Base-by-base conservation (phyloP, 2,888 invertebrate genomes). In the Phortica okadai region DNA sequence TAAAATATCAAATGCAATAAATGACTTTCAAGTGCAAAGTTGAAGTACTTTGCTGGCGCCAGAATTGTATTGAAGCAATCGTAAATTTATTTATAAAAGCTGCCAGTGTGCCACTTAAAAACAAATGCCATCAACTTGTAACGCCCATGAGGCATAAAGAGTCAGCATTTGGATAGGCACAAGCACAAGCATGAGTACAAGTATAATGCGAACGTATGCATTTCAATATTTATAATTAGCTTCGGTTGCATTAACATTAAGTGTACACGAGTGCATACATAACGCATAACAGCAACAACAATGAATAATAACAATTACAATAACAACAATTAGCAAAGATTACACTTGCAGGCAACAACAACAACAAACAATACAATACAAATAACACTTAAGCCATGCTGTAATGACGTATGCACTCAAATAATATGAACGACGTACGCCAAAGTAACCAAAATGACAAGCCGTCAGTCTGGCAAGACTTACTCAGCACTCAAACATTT, bases 251-350 rank as follows among this genome's bases (percentile, higher is more conserved):
- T 69, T 44, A 45, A 58, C 67, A 44, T 67, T 41, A 59, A 73
- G 64, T 54, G 50, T 6, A 59, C 25, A 66, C 42, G 33, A 33
- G 33, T 33, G 4, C 33, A 33, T 33, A 33, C 33, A 33, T 33
- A 33, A 33, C 33, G 33, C 33, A 33, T 1, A 33, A 33, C 33
- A 33, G n/a, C 56, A 76, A 75, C 33, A 74, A 56, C 64, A 74
- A 44, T 54, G 21, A 21, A 25, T 59, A 76, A 75, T 33, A 74
- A 56, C 64, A 74, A 44, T 54, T 72, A 59, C 41, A 21, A 33
- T 25, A 73, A 73, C 62, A 75, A 77, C 64, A 77, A 74, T 75
- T 75, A 70, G 70, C 33, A 58, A 70, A 70, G 25, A 75, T 69
- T 66, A 50, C 74, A 74, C 64, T 59, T 72, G 58, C 21, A 25